A percentile compares a stretch with the other conserved stretches of the same genome.
Conservation (phyloP, 2,113 vertebrate species). For the Cyanistes caeruleus region DNA sequence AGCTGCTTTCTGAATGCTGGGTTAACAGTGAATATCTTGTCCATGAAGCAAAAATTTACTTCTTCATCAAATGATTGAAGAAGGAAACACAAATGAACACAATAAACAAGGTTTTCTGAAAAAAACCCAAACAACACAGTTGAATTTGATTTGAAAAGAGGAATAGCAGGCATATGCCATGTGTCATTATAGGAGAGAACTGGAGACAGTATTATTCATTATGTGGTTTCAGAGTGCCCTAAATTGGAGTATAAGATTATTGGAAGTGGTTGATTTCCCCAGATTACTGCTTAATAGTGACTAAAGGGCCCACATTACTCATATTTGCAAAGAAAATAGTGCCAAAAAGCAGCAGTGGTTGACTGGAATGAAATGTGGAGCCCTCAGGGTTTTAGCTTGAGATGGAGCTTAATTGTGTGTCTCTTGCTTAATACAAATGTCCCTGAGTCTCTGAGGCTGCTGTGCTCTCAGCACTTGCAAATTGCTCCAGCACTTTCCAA, state of each 20-base stretch:
- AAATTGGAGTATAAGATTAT: slow-evolving; percentile 80
- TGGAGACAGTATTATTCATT: slow-evolving; percentile 78
- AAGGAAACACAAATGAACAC: slow-evolving; percentile 15
- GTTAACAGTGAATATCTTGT: background rate
- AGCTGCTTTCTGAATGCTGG: background rate
- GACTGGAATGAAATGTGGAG: slow-evolving; percentile 72
- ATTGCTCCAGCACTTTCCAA: slow-evolving; percentile 10
- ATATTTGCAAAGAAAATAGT: slow-evolving; percentile 77
- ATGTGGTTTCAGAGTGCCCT: slow-evolving; percentile 74
- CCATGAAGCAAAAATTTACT: background rate
- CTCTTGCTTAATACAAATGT: slow-evolving; percentile 65
- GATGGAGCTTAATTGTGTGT: slow-evolving; percentile 71
- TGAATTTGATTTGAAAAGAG: slow-evolving; percentile 71
- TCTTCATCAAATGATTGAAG: slow-evolving; percentile 7
- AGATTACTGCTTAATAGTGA: slow-evolving; percentile 79
- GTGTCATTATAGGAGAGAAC: slow-evolving; percentile 71
- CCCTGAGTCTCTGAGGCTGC: slow-evolving; percentile 30
- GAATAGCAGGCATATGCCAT: slow-evolving; percentile 74
- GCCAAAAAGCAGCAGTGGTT: slow-evolving; percentile 72
- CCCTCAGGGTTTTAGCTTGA: slow-evolving; percentile 68
- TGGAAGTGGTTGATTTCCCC: slow-evolving; percentile 80
- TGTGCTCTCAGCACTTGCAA: slow-evolving; percentile 10
- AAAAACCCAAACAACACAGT: background rate
- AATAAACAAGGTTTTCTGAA: slow-evolving; percentile 53
- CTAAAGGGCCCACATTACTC: slow-evolving; percentile 75